Evolutionary conservation across 2,113 vertebrate species (phyloP), one percentile per base, ranked within the genome.

Genomic region (Erythrolamprus reginae): DNA sequence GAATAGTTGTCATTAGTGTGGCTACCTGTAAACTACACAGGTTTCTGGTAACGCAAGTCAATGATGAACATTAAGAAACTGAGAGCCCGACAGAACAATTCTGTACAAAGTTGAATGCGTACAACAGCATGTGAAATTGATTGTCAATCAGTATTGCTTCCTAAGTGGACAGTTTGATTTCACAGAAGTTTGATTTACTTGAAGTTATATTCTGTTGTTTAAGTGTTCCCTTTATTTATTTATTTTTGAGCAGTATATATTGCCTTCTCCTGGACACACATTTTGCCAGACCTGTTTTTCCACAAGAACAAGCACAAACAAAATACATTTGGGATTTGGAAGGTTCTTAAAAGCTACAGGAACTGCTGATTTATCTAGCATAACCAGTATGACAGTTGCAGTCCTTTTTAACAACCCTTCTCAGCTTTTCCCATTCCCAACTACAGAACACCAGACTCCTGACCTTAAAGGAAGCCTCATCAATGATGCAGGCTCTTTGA

Each of bases 401-500:
- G 51, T 23, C 23, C 53, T 88, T 84, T 50, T 88, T 88, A 83
- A 38, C 21, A 28, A 45, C 52, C 45, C 28, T 50, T 83, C 86
- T 91, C n/a, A 6, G 70, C 12, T 23, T 91, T 87, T 88, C 90
- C 65, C 65, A 82, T 90, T 82, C n/a, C 77, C 12, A 47, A 52
- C 56, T 86, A 33, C 61, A 56, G 42, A 88, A 83, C n/a, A 88
- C n/a, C 86, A 82, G 86, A 88, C 90, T 88, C 61, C 53, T 88
- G 86, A 88, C 52, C 90, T 91, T 83, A 83, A 48, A 55, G 90
- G 86, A 83, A 77, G 70, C 90, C 86, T 91, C 90, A 91, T 91
- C 53, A 91, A 91, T 88, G 77, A 91, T 91, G 90, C 86, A 91
- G 90, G 17, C 45, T 4, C 90, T 84, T 88, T 83, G 77, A 91